A percentile compares a stretch with the other conserved stretches of the same genome.
These are phyloP conservation scores for Hemitrygon akajei DNA, from an alignment of 2,797 vertebrate genomes.

Conservation along the genomic window DNA sequence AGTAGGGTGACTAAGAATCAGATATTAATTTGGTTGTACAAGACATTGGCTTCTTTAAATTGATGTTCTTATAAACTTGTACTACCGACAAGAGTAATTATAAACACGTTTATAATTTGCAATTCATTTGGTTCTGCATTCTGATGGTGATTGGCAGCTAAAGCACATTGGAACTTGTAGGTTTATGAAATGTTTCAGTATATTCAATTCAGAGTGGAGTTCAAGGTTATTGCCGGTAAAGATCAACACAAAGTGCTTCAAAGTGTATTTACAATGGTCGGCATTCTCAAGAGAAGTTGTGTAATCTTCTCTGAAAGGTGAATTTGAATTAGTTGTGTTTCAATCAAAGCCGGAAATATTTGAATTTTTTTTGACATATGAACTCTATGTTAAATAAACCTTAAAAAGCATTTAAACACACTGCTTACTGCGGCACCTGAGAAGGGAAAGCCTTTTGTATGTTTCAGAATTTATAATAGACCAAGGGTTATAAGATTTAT, in stretches of 20 bases:
- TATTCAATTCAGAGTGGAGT: not conserved
- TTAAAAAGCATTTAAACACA: not conserved
- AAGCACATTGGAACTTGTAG: not conserved
- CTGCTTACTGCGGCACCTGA: not conserved
- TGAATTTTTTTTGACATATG: not conserved
- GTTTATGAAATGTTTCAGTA: not conserved
- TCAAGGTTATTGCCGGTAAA: not conserved
- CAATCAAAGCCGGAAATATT: slow-evolving; percentile 6
- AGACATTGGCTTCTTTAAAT: not conserved
- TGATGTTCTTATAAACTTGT: not conserved
- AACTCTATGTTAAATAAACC: not conserved
- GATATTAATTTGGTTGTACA: not conserved
- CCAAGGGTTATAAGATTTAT: not conserved
- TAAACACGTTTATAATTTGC: not conserved
- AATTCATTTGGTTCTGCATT: not conserved
- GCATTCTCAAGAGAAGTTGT: not conserved
- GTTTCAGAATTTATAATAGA: not conserved
- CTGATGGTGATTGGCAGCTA: not conserved
- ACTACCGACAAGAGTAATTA: not conserved
- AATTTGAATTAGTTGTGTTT: slow-evolving; percentile 1
- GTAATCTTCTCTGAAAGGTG: not conserved
- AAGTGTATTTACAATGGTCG: not conserved
- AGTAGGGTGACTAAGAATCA: not conserved
- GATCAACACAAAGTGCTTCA: not conserved
- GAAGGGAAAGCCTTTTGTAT: not conserved